Percentiles rank a stretch among this genome's conserved stretches.
These are phyloP conservation scores for Dryococelus australis DNA, from an alignment of 2,888 invertebrate genomes.

Conservation along the genomic window DNA sequence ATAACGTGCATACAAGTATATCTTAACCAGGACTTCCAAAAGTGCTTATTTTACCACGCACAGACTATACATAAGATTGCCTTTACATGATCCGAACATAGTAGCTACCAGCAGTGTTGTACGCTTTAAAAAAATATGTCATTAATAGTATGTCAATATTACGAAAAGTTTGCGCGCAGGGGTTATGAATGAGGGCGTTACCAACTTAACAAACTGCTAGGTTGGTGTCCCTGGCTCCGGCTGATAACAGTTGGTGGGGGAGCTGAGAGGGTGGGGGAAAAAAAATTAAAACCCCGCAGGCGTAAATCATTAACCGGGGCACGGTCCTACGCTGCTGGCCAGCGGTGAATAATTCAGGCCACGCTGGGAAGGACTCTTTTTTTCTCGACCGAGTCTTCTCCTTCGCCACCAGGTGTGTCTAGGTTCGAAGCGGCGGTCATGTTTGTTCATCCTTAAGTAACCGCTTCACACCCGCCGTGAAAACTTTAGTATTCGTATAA, in stretches of 20 bases:
- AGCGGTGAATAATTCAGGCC: background rate
- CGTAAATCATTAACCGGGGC: conserved; percentile 10
- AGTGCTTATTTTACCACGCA: too few relatives aligned
- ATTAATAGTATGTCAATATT: too few relatives aligned
- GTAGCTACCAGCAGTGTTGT: too few relatives aligned
- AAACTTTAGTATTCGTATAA: too few relatives aligned
- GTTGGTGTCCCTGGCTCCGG: background rate
- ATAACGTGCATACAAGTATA: too few relatives aligned
- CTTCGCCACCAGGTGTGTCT: background rate
- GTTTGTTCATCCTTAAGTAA: background rate
- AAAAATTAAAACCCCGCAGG: background rate
- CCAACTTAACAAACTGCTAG: background rate
- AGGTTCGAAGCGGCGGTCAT: background rate
- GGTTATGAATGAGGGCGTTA: background rate
- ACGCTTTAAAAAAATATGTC: too few relatives aligned
- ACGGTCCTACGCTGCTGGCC: background rate
- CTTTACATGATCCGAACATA: too few relatives aligned
- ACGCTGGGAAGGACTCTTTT: background rate
- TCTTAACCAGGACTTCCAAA: too few relatives aligned
- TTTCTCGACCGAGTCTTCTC: background rate
- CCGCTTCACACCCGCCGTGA: too few relatives aligned
- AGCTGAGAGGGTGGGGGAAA: background rate
- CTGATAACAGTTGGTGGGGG: background rate
- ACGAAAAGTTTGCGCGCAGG: too few relatives aligned
- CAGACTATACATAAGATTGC: too few relatives aligned